Evolutionary conservation across 2,797 vertebrate species (phyloP), one percentile per base, ranked within the genome.

Genomic region (Chelonia mydas): DNA sequence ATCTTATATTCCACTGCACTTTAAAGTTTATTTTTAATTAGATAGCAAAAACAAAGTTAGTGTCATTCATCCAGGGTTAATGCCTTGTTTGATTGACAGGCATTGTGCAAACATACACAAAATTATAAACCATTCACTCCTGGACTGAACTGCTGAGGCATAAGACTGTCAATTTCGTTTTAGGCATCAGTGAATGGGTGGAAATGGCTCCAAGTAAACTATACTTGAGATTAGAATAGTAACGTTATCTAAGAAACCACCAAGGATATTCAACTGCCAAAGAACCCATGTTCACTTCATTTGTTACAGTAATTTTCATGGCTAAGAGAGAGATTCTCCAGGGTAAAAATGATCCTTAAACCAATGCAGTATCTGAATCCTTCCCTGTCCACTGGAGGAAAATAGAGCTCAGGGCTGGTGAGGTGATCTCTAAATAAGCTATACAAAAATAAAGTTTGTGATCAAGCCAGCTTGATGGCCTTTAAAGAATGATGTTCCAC

Each of bases 241-340:
- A 94, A 95, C 94, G 92, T 31, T 76, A 94, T 91, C 89, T 84
- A 97, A 96, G 89, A 96, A 94, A 95, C 88, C 33, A 86, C 7
- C 65, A 93, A 79, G 92, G 96, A 89, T 65, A 81, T 94, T 94
- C 16, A 90, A 90, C 93, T 94, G 92, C 96, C 89, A 84, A 92
- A 95, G 94, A 96, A 95, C 97, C 96, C 92, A 97, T 45, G 55
- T 96, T 96, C 92, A 86, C 89, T 86, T 95, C 83, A n/a, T 87
- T 95, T 95, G 95, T 95, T 86, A 92, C 83, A 78, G 81, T 94
- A 85, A 95, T 95, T 97, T 92, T 90, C 91, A 92, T 95, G 93
- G 94, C 91, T 95, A 93, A 93, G 84, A 94, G 83, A 87, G 12
- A 88, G 61, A 88, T 93, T 94, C 93, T 93, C 88, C 81, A 1